These are phyloP conservation scores for Melanerpes formicivorus DNA, from an alignment of 2,113 vertebrate species.

Conservation along the genomic window DNA sequence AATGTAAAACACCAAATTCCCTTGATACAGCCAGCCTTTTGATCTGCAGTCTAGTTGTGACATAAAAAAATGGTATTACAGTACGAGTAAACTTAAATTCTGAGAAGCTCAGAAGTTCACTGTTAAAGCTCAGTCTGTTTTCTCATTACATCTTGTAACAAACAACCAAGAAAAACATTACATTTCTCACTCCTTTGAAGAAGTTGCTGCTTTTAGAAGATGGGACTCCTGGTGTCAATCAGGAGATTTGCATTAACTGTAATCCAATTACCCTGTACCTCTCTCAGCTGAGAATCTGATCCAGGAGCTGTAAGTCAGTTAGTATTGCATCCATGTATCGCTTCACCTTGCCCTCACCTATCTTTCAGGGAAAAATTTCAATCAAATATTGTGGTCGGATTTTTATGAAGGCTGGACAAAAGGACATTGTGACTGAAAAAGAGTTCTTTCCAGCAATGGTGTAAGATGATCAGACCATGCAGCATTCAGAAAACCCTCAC, in stretches of 20 bases:
- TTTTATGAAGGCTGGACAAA: not conserved
- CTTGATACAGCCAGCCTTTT: conserved; percentile 8
- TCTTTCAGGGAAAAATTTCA: not conserved
- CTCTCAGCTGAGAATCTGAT: not conserved
- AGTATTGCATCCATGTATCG: not conserved
- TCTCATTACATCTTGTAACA: not conserved
- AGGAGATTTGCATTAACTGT: not conserved
- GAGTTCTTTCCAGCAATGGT: not conserved
- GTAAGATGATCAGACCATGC: not conserved
- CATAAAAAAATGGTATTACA: conserved; percentile 31
- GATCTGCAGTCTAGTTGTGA: conserved; percentile 46
- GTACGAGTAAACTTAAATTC: conserved; percentile 45
- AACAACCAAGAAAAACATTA: not conserved
- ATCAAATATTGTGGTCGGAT: not conserved
- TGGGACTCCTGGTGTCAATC: not conserved
- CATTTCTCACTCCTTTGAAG: not conserved
- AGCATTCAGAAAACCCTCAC: not conserved
- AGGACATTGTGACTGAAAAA: not conserved
- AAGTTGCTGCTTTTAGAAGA: not conserved
- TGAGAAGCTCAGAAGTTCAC: not conserved
- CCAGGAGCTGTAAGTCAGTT: not conserved
- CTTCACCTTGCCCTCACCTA: not conserved
- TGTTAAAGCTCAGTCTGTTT: not conserved
- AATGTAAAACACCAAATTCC: conserved; percentile 72
- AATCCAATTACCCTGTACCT: not conserved